Evolutionary conservation across 2,113 vertebrate species (phyloP).

Genomic region (Pterocles gutturalis): DNA sequence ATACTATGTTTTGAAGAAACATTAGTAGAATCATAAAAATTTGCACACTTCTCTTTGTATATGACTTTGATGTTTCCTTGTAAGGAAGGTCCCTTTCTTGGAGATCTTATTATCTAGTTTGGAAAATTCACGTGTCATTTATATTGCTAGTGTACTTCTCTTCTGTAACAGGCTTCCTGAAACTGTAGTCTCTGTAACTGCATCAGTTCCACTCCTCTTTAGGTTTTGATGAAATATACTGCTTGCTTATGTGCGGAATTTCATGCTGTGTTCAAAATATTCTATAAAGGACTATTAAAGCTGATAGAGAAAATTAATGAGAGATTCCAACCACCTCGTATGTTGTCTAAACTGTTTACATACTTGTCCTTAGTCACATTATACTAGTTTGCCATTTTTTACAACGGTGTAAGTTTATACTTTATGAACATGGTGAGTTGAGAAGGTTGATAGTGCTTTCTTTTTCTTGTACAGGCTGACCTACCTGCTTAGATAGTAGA

Average conservation of each 20-base stretch:
- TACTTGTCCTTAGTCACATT: conserved; percentile 6
- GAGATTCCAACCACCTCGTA: background rate
- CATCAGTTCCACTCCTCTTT: background rate
- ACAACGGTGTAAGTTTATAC: background rate
- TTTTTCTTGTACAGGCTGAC: background rate
- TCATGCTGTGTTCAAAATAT: background rate
- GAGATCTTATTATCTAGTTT: background rate
- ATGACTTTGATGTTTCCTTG: background rate
- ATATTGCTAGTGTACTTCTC: background rate
- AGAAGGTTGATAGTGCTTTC: conserved; percentile 1
- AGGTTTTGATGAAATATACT: background rate
- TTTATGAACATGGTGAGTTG: conserved; percentile 13
- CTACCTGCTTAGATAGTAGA: background rate
- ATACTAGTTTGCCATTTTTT: conserved; percentile 17
- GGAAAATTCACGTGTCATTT: background rate
- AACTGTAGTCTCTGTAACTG: background rate
- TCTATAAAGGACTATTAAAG: conserved; percentile 14
- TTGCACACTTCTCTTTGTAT: background rate
- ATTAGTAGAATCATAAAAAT: background rate
- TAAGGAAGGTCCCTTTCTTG: background rate
- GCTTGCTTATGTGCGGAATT: background rate
- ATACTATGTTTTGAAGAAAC: background rate
- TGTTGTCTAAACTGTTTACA: conserved; percentile 2
- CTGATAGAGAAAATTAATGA: conserved; percentile 4
- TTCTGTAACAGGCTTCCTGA: background rate